Conservation (phyloP, 2,797 vertebrate species). For the Gymnoscopelus microlampas region DNA sequence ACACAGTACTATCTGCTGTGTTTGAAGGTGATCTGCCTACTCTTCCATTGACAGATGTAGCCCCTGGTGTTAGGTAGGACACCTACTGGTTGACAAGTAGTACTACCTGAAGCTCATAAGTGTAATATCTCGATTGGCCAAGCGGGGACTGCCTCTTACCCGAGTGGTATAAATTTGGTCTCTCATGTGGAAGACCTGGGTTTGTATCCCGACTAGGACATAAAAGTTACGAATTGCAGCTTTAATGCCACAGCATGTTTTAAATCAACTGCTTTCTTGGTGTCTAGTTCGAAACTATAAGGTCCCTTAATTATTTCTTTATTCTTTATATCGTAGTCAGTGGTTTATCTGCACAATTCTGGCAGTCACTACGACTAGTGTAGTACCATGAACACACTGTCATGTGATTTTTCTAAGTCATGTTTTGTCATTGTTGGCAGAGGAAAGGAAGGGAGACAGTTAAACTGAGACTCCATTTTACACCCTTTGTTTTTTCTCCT, state of each 20-base stretch:
- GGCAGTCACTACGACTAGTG: not conserved
- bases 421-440: conserved; percentile 44
- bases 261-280: not conserved
- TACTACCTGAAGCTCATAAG: too few species aligned
- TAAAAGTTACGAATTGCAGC: too few species aligned
- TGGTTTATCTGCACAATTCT: conserved; percentile 6
- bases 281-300: not conserved
- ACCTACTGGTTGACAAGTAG: too few species aligned
- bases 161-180: too few species aligned
- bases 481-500: conserved; percentile 33
- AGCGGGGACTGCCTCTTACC: too few species aligned
- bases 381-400: not conserved
- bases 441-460: conserved; percentile 62
- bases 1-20: not conserved
- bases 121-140: too few species aligned
- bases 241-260: not conserved
- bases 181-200: too few species aligned
- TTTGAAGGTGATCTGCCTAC: not conserved
- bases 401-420: conserved; percentile 18
- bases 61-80: not conserved
- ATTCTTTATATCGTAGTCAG: too few species aligned
- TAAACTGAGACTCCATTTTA: conserved; percentile 58
- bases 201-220: too few species aligned
- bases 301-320: not conserved
- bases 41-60: not conserved